Evolutionary conservation across 2,113 vertebrate species (phyloP).

Genomic region (Myxocyprinus asiaticus): DNA sequence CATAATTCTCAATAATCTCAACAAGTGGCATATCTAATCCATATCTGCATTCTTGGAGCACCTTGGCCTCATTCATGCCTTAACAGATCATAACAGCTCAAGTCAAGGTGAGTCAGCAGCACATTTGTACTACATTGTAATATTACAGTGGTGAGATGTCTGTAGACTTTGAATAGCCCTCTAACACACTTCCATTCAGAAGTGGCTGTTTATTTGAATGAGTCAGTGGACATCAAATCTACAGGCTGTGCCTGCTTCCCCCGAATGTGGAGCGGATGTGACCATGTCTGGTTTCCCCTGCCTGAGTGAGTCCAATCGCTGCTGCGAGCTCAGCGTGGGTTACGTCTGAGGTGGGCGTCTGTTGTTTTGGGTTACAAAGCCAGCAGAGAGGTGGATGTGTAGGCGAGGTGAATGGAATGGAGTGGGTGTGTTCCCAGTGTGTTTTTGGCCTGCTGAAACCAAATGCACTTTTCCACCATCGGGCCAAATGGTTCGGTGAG

Average conservation of each 20-base stretch:
- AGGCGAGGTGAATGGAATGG: background rate
- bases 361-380: background rate
- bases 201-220: slow-evolving; percentile 29
- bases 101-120: slow-evolving; percentile 23
- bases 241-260: slow-evolving; percentile 25
- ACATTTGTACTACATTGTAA: background rate
- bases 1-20: too few species aligned
- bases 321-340: background rate
- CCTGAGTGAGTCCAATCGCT: slow-evolving; percentile 3
- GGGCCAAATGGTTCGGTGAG: too few species aligned
- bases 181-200: slow-evolving; percentile 29
- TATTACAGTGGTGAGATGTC: slow-evolving; percentile 18
- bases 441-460: too few species aligned
- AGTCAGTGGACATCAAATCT: slow-evolving; percentile 51
- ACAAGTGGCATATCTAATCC: background rate
- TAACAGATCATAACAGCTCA: background rate
- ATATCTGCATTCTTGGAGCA: background rate
- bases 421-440: slow-evolving; percentile 3
- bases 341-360: background rate
- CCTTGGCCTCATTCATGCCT: slow-evolving; percentile 12
- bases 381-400: background rate
- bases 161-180: background rate
- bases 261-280: slow-evolving; percentile 23
- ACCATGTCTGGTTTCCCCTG: slow-evolving; percentile 45
- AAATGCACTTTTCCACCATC: too few species aligned